Conservation (phyloP, 2,888 invertebrate genomes). For the Coleophora deauratella region DNA sequence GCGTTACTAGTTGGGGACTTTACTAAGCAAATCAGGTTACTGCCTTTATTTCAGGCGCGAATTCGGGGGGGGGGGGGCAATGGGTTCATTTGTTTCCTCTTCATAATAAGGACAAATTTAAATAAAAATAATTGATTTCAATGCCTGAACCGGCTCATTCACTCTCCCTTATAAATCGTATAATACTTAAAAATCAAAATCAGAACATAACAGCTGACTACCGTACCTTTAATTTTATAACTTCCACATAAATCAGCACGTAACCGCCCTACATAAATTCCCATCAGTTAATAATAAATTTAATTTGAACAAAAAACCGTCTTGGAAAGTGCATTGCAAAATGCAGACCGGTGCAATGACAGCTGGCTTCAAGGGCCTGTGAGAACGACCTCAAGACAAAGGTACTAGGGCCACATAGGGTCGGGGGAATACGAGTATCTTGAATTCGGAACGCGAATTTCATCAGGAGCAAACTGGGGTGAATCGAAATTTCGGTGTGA, state of each 20-base stretch:
- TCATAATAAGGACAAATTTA: too few species aligned
- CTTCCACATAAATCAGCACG: conserved; percentile 10
- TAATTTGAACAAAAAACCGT: conserved; percentile 31
- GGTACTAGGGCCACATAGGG: conserved; percentile 6
- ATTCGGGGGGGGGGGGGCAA: too few species aligned
- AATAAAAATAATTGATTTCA: too few species aligned
- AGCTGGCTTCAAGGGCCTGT: conserved; percentile 37
- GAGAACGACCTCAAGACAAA: conserved; percentile 32
- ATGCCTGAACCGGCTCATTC: too few species aligned
- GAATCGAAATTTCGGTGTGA: too few species aligned
- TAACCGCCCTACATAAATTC: conserved; percentile 23
- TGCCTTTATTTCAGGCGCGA: too few species aligned
- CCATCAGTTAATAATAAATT: conserved; percentile 9
- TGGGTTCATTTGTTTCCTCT: too few species aligned
- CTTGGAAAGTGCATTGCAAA: conserved; percentile 27
- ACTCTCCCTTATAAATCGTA: too few species aligned
- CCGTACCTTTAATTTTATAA: background rate
- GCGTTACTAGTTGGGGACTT: too few species aligned
- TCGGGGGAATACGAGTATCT: conserved; percentile 1
- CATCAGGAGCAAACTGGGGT: too few species aligned
- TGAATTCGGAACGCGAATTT: conserved; percentile 8
- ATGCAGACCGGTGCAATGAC: conserved; percentile 42
- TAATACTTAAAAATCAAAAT: too few species aligned
- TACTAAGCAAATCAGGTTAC: too few species aligned
- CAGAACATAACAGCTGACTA: background rate